Evolutionary conservation across 2,113 vertebrate genomes (phyloP).

Genomic region (Bostrychus sinensis): DNA sequence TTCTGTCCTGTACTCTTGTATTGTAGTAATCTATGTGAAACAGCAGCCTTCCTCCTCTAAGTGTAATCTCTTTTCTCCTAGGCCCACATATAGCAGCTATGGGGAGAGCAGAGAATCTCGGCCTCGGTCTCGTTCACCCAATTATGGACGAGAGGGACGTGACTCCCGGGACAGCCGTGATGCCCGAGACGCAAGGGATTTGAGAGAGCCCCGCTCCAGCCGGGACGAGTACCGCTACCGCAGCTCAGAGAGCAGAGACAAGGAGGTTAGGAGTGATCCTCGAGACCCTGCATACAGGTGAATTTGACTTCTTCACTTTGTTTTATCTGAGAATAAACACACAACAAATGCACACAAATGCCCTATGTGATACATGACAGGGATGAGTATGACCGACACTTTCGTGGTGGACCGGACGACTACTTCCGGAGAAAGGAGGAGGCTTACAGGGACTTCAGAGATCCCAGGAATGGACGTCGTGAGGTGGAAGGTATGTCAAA

Average conservation of each 20-base stretch:
- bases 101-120: constrained; percentile 74
- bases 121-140: constrained; percentile 78
- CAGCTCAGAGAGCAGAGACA: constrained; percentile 75
- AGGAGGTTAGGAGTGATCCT: constrained; percentile 61
- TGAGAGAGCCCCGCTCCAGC: constrained; percentile 56
- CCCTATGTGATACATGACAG: constrained; percentile 48
- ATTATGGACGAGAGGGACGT: constrained; percentile 80
- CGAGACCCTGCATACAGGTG: constrained; percentile 75
- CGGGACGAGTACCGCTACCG: constrained; percentile 80
- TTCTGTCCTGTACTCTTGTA: too few relatives aligned
- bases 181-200: constrained; percentile 49
- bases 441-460: constrained; percentile 85
- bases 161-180: constrained; percentile 67
- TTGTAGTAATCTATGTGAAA: neutral
- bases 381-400: constrained; percentile 86
- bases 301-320: neutral
- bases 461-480: constrained; percentile 85
- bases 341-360: neutral
- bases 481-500: constrained; percentile 82
- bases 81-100: constrained; percentile 67
- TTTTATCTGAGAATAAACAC: neutral
- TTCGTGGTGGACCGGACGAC: constrained; percentile 81
- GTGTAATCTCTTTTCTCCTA: constrained; percentile 33
- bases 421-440: constrained; percentile 90
- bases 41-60: constrained; percentile 22